phyloP scores from a whole-genome alignment of 2,888 invertebrate genomes.

The Matsumyia berberina region DNA sequence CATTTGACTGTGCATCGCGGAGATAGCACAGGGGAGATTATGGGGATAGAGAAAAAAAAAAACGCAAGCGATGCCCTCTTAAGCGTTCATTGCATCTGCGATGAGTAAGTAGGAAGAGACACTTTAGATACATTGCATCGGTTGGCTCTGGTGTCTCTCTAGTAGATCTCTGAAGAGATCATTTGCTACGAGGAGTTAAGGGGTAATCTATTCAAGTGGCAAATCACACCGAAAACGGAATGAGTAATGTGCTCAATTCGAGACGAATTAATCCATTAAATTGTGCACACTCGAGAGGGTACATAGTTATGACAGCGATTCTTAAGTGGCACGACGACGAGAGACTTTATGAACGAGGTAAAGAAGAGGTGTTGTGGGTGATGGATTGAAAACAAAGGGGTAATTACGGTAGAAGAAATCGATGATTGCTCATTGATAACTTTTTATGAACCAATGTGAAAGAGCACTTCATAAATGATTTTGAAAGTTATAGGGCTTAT shows the following conservation, averaged over 20 bases:
- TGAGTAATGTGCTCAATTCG: conserved; percentile 66
- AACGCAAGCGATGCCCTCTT: conserved; percentile 50
- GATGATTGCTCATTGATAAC: background rate
- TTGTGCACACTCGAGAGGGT: conserved; percentile 34
- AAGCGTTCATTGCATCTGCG: conserved; percentile 69
- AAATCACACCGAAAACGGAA: conserved; percentile 68
- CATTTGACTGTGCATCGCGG: background rate
- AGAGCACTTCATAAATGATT: too few relatives aligned
- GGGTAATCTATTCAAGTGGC: conserved; percentile 70
- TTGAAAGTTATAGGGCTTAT: too few relatives aligned
- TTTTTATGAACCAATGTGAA: too few relatives aligned
- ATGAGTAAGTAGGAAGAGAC: conserved; percentile 64
- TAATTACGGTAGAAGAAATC: background rate
- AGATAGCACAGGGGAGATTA: background rate
- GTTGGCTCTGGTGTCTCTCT: conserved; percentile 33
- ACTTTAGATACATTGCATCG: conserved; percentile 50
- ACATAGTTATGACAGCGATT: conserved; percentile 18
- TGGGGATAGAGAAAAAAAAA: conserved; percentile 8
- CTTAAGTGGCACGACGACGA: conserved; percentile 7
- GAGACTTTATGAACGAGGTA: background rate
- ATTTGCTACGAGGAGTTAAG: conserved; percentile 53
- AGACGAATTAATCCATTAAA: conserved; percentile 68
- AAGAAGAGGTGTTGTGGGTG: conserved; percentile 2
- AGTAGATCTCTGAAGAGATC: conserved; percentile 29
- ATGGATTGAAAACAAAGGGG: background rate